These are phyloP conservation scores for Mimumesa dahlbomi DNA, from an alignment of 2,888 invertebrate genomes.

Conservation along the genomic window DNA sequence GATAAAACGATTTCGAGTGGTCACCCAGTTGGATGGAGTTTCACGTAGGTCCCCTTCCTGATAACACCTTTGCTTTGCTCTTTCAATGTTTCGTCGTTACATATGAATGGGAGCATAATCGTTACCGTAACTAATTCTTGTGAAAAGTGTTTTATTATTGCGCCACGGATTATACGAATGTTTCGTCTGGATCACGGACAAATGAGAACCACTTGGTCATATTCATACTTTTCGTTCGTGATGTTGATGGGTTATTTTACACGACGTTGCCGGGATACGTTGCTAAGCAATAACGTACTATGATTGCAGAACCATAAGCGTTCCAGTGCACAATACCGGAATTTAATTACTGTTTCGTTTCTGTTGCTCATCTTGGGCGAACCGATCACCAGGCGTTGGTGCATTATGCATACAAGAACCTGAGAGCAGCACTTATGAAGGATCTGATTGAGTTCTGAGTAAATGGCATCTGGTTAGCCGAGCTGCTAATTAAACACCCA, in stretches of 20 bases:
- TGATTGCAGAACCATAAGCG: constrained; percentile 7
- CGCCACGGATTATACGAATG: too few relatives aligned
- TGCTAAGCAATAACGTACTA: constrained; percentile 3
- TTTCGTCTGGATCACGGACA: too few relatives aligned
- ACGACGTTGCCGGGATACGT: constrained; percentile 17
- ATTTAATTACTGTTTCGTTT: constrained; percentile 66
- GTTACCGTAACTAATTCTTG: neutral
- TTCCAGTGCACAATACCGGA: constrained; percentile 59
- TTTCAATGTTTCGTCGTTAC: constrained; percentile 2
- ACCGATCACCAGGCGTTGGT: constrained; percentile 60
- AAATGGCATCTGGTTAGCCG: constrained; percentile 76
- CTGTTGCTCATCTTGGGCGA: constrained; percentile 42
- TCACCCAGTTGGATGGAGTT: constrained; percentile 58
- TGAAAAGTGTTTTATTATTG: too few relatives aligned
- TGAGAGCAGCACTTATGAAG: constrained; percentile 74
- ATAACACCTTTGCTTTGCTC: constrained; percentile 1
- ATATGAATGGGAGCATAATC: neutral
- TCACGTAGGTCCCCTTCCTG: constrained; percentile 26
- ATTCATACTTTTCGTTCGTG: too few relatives aligned
- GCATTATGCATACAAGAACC: constrained; percentile 77
- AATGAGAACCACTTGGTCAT: too few relatives aligned
- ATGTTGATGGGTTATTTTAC: constrained; percentile 4
- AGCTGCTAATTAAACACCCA: constrained; percentile 79
- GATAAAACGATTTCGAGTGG: constrained; percentile 74
- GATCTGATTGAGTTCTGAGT: constrained; percentile 80